phyloP scores from a whole-genome alignment of 2,797 vertebrate genomes.

The Phataginus tetradactyla region DNA sequence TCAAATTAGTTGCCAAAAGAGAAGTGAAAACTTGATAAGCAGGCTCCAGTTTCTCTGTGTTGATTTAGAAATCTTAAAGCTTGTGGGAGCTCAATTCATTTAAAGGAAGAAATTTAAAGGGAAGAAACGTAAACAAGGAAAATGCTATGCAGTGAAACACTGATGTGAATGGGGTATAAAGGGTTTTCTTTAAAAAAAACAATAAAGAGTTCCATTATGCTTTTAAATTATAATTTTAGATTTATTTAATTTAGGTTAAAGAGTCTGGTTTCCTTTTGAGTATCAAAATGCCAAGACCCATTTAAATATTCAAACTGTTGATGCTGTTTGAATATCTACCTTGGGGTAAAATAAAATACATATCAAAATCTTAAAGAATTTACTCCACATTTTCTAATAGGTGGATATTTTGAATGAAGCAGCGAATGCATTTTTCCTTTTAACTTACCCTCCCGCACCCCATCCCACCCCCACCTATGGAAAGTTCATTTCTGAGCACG shows the following conservation, averaged over 20 bases:
- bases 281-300: background rate
- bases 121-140: constrained; percentile 64
- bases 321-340: background rate
- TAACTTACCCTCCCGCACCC: background rate
- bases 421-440: background rate
- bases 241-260: background rate
- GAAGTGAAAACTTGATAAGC: constrained; percentile 72
- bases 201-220: constrained; percentile 57
- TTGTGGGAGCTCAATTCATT: constrained; percentile 64
- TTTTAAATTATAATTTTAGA: constrained; percentile 68
- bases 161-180: background rate
- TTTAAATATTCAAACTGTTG: constrained; percentile 12
- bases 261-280: constrained; percentile 35
- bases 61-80: constrained; percentile 61
- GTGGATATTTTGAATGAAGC: constrained; percentile 14
- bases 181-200: constrained; percentile 56
- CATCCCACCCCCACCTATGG: no score
- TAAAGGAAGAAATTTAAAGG: constrained; percentile 64
- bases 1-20: constrained; percentile 43
- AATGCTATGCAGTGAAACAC: constrained; percentile 16
- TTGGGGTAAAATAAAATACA: constrained; percentile 21
- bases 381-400: constrained; percentile 14
- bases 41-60: constrained; percentile 62
- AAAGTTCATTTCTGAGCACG: constrained; percentile 12
- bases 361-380: constrained; percentile 48